Evolutionary conservation across 2,113 vertebrate species (phyloP), one percentile per base, ranked within the genome.

Genomic region (Apteryx owenii): DNA sequence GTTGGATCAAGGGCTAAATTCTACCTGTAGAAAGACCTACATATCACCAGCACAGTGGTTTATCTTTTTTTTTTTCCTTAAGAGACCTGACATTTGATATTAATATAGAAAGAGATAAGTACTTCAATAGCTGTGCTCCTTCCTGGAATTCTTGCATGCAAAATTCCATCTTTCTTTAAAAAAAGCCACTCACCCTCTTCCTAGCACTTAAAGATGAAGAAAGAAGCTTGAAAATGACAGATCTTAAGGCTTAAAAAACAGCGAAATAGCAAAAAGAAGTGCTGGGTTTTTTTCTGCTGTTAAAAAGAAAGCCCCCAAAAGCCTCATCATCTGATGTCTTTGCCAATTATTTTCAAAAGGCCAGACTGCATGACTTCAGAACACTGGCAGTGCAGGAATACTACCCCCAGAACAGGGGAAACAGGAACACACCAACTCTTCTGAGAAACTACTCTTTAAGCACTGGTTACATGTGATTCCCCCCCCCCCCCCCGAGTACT

Each of bases 351-450:
- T 75, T 72, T 72, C 53, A n/a, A 33, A 14, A 10, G 61, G 46
- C 33, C 20, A 42, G 38, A 20, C 62, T 71, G 33, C 38, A 28
- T 26, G 68, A 46, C 51, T 71, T 56, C 44, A 50, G 70, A 50
- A 85, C 18, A 40, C 21, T 68, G 22, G 12, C 26, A 29, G 16
- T 22, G 19, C 72, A 56, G n/a, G 40, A 78, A 20, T 48, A 51
- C 7, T 61, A 18, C 26, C 26, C 12, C 4, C 42, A 66, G 42
- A 83, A 64, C 9, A 53, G 18, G 17, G 31, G 29, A 56, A 68
- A 65, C 0, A 0, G 26, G 7, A 85, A 16, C 40, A 29, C 42
- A 19, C 7, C 20, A 62, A 12, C 33, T 44, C 31, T 31, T 38
- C 38, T 64, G 72, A 83, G 46, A 58, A 79, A 12, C 16, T 40